A percentile compares a stretch with the other conserved stretches of the same genome.
Conservation (phyloP, 1,140 invertebrate species). For the Macrocentrus cingulum region DNA sequence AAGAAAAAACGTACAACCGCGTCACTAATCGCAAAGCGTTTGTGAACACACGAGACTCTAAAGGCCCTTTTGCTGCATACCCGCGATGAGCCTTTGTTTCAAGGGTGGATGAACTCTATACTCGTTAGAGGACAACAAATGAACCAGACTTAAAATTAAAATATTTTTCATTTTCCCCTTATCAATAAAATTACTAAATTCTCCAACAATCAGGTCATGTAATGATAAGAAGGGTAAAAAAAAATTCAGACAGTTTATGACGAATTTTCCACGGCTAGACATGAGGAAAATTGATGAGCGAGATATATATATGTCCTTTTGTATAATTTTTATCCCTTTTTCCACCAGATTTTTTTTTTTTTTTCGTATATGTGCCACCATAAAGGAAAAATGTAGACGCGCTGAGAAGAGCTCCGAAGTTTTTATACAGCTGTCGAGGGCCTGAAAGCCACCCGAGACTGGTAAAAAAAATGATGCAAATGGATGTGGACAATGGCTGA, state of each 20-base stretch:
- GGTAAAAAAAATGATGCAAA: constrained; percentile 7
- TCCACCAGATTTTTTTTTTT: neutral
- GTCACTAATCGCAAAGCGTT: constrained; percentile 6
- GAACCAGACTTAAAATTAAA: neutral
- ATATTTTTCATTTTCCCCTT: too few species aligned
- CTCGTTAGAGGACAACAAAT: neutral
- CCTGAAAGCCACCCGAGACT: neutral
- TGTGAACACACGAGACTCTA: constrained; percentile 1
- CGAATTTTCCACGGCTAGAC: too few species aligned
- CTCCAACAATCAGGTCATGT: too few species aligned
- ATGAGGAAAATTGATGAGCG: too few species aligned
- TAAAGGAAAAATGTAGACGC: neutral
- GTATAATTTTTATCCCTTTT: neutral
- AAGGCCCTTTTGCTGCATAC: constrained; percentile 1
- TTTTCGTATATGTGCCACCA: neutral
- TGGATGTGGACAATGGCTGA: constrained; percentile 13
- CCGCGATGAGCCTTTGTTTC: neutral
- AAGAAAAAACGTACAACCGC: neutral
- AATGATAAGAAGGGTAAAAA: too few species aligned
- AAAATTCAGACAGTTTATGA: too few species aligned
- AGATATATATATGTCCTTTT: too few species aligned
- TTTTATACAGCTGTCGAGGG: constrained; percentile 5
- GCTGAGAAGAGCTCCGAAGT: neutral
- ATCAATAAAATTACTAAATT: too few species aligned
- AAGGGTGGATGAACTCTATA: constrained; percentile 11